Evolutionary conservation across 1,140 invertebrate genomes (phyloP).

Genomic region (Ceratoteleas bidentatus): DNA sequence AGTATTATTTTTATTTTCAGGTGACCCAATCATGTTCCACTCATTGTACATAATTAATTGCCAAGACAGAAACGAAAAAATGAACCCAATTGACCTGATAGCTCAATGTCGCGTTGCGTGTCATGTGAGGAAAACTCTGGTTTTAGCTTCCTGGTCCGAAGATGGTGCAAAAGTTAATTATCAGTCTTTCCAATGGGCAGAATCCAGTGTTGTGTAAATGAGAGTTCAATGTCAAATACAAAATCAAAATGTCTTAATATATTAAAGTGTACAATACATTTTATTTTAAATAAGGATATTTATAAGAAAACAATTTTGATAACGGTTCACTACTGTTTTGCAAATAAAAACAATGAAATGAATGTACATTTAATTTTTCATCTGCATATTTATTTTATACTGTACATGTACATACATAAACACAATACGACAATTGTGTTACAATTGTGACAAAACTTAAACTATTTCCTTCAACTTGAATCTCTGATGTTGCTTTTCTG

Average conservation of each 20-base stretch:
- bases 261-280: no score
- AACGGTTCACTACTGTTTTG: no score
- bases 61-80: constrained; percentile 71
- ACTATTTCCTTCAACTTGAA: constrained; percentile 85
- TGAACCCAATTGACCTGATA: constrained; percentile 74
- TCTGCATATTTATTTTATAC: neutral
- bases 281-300: no score
- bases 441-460: no score
- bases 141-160: constrained; percentile 76
- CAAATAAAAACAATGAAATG: no score
- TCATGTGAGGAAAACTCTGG: constrained; percentile 79
- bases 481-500: constrained; percentile 86
- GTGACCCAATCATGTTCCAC: constrained; percentile 83
- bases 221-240: no score
- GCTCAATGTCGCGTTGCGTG: constrained; percentile 77
- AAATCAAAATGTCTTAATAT: no score
- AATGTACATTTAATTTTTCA: neutral
- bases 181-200: constrained; percentile 79
- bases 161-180: constrained; percentile 73
- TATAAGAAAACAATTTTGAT: no score
- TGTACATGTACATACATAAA: no score
- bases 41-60: constrained; percentile 82
- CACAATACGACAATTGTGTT: no score
- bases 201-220: constrained; percentile 65
- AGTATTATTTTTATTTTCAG: no score